Evolutionary conservation across 23 tunicate genomes (phyloP), one percentile per base, ranked within the genome.

Genomic region (Corella eumyota): DNA sequence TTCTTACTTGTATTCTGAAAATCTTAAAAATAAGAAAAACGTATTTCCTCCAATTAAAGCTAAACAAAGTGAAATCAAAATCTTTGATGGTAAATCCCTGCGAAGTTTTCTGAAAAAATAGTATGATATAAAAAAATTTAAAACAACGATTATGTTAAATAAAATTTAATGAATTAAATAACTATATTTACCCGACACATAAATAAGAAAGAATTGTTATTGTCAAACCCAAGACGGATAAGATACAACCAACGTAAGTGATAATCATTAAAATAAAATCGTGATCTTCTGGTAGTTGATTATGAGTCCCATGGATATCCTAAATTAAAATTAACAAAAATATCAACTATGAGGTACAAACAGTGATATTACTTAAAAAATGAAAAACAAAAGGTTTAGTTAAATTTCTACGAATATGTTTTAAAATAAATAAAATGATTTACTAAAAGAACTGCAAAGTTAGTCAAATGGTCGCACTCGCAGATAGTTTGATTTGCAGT

Each of bases 391-490:
- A n/a, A n/a, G n/a, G n/a, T n/a, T n/a, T n/a, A n/a, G n/a, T n/a
- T n/a, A n/a, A n/a, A n/a, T n/a, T n/a, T n/a, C n/a, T n/a, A n/a
- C n/a, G n/a, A n/a, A n/a, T n/a, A n/a, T n/a, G n/a, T n/a, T n/a
- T n/a, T n/a, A n/a, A n/a, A n/a, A n/a, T n/a, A n/a, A n/a, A n/a
- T n/a, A n/a, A n/a, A n/a, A n/a, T n/a, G n/a, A 59, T 72, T 64
- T 27, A 75, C 81, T 65, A 75, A 26, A 22, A 75, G 36, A 19
- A 64, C 71, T 19, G 81, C 81, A 55, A 75, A 75, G 46, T 75
- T 75, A 7, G 72, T 64, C 32, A 75, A 55, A 56, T 75, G 81
- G 37, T 64, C 48, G 34, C 81, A 75, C 32, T 75, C 58, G 30
- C 81, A 75, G 38, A 55, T 57, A 56, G 69, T 75, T 30, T 9